Conservation (phyloP, 2,113 vertebrate species). For the Bujurquina vittata region DNA sequence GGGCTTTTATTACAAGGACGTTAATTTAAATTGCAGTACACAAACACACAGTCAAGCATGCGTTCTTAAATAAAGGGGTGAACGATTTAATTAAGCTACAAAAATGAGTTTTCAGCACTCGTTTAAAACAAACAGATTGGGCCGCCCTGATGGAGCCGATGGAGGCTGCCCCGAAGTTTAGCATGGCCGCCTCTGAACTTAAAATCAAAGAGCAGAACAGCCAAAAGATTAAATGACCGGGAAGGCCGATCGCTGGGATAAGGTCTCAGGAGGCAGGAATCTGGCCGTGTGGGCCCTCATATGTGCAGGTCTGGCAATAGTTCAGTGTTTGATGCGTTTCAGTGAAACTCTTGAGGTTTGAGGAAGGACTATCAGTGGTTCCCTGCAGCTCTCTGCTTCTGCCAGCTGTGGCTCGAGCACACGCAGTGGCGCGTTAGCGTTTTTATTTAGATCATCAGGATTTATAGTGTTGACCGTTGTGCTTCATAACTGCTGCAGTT, state of each 20-base stretch:
- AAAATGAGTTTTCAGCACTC: neutral
- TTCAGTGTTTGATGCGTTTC: neutral
- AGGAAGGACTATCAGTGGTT: too few relatives aligned
- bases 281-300: neutral
- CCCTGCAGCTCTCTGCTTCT: too few relatives aligned
- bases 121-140: too few relatives aligned
- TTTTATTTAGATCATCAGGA: too few relatives aligned
- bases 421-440: too few relatives aligned
- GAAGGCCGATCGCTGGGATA: rapidly evolving
- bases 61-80: too few relatives aligned
- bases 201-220: too few relatives aligned
- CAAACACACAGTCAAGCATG: too few relatives aligned
- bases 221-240: neutral
- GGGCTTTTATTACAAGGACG: neutral
- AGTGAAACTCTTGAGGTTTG: neutral
- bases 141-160: too few relatives aligned
- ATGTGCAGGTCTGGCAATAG: too few relatives aligned
- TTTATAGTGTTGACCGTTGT: neutral
- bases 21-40: neutral
- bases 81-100: neutral
- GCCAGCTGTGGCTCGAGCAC: too few relatives aligned
- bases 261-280: neutral
- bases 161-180: neutral
- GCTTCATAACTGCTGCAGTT: neutral
- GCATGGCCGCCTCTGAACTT: neutral